Evolutionary conservation across 2,888 invertebrate genomes (phyloP).

Genomic region (Heteromurus nitidus): DNA sequence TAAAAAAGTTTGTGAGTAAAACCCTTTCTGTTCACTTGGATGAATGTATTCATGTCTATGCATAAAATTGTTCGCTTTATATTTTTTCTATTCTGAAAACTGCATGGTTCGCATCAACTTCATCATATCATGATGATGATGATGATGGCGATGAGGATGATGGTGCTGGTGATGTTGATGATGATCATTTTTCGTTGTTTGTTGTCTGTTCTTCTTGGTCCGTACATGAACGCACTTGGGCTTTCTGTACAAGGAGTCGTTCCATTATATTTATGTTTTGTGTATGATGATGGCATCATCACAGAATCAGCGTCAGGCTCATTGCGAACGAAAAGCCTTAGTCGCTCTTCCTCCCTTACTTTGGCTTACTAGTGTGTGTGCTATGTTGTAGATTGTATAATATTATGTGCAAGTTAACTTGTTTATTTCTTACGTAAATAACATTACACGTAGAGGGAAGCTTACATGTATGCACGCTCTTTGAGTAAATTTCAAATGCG

Average conservation of each 20-base stretch:
- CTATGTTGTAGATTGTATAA: slow-evolving; percentile 61
- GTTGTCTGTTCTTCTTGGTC: slow-evolving; percentile 5
- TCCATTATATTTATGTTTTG: no score
- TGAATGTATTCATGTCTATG: slow-evolving; percentile 31
- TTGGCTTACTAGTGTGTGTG: slow-evolving; percentile 21
- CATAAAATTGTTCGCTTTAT: no score
- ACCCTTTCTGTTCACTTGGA: no score
- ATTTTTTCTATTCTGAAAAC: slow-evolving; percentile 32
- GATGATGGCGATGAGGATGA: slow-evolving; percentile 8
- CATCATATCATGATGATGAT: slow-evolving; percentile 27
- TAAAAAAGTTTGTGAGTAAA: no score
- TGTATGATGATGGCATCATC: slow-evolving; percentile 9
- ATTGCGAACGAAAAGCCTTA: neutral
- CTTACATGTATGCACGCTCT: neutral
- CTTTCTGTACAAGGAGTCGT: no score
- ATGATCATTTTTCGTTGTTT: slow-evolving; percentile 11
- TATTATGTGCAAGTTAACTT: slow-evolving; percentile 64
- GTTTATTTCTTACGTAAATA: slow-evolving; percentile 64
- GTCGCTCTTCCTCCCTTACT: slow-evolving; percentile 1
- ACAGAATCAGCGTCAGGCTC: no score
- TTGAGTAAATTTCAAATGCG: neutral
- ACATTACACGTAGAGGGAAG: slow-evolving; percentile 18
- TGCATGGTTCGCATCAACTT: slow-evolving; percentile 36
- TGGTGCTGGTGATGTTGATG: no score
- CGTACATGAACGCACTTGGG: no score